Evolutionary conservation across 2,888 invertebrate species (phyloP).

Genomic region (Myopa testacea): DNA sequence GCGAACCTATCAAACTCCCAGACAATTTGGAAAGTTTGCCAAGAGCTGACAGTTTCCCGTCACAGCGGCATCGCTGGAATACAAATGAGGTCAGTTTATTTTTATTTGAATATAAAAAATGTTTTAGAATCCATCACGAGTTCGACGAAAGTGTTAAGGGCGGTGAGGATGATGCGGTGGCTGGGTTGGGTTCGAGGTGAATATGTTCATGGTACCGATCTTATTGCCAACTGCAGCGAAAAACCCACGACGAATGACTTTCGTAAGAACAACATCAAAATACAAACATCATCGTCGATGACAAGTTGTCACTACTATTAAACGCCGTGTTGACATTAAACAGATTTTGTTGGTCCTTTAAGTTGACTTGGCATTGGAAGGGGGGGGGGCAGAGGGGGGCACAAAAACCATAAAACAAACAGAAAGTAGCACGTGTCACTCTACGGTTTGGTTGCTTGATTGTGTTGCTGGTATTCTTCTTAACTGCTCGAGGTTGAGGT

Average conservation of each 20-base stretch:
- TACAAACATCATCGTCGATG: slow-evolving; percentile 38
- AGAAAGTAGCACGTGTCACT: not conserved
- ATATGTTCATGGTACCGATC: not conserved
- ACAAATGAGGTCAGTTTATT: slow-evolving; percentile 90
- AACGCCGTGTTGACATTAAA: slow-evolving; percentile 49
- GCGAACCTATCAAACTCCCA: slow-evolving; percentile 92
- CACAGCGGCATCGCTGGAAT: slow-evolving; percentile 97
- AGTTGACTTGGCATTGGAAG: no score
- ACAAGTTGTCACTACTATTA: slow-evolving; percentile 49
- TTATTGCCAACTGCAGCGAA: slow-evolving; percentile 13
- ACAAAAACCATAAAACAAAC: slow-evolving; percentile 9
- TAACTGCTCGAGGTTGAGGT: not conserved
- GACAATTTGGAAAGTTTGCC: slow-evolving; percentile 96
- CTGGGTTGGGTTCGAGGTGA: not conserved
- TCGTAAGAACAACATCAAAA: slow-evolving; percentile 25
- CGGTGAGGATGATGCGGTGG: not conserved
- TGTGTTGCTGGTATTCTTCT: no score
- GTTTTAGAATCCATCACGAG: slow-evolving; percentile 35
- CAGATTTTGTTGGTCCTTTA: slow-evolving; percentile 43
- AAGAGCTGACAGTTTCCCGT: slow-evolving; percentile 93
- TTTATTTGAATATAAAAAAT: slow-evolving; percentile 54
- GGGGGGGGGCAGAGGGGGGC: not conserved
- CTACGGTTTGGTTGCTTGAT: not conserved
- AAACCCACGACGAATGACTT: not conserved
- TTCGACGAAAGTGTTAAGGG: slow-evolving; percentile 15